Conservation (phyloP, 2,888 invertebrate species). For the Axea sp. region DNA sequence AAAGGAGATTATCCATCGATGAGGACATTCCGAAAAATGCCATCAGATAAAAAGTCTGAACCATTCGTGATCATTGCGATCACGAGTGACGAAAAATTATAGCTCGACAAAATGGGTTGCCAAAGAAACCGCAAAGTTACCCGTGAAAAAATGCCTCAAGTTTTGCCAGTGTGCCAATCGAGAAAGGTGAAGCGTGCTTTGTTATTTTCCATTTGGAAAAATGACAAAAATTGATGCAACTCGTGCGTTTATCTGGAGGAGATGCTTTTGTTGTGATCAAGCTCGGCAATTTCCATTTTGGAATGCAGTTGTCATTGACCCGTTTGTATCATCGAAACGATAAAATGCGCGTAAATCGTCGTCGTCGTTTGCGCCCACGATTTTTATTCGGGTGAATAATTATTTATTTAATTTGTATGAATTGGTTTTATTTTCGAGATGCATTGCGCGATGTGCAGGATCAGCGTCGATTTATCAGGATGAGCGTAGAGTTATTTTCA, state of each 20-base stretch:
- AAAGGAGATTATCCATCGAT: too few relatives aligned
- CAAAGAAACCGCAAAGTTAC: too few relatives aligned
- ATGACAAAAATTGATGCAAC: conserved; percentile 32
- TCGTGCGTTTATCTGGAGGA: conserved; percentile 35
- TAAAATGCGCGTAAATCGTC: conserved; percentile 24
- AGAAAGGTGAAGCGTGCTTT: conserved; percentile 6
- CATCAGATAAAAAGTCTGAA: too few relatives aligned
- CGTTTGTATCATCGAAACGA: conserved; percentile 43
- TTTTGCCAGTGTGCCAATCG: too few relatives aligned
- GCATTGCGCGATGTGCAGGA: conserved; percentile 24
- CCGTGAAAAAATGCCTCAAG: too few relatives aligned
- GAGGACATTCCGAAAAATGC: too few relatives aligned
- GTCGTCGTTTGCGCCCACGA: background rate
- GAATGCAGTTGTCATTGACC: conserved; percentile 59
- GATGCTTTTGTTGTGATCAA: conserved; percentile 25
- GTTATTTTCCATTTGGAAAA: conserved; percentile 34
- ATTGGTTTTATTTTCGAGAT: conserved; percentile 5
- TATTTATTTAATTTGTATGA: background rate
- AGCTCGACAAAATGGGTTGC: too few relatives aligned
- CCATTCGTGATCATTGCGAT: too few relatives aligned
- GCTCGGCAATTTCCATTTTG: conserved; percentile 59
- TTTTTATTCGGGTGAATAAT: conserved; percentile 1
- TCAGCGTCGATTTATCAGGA: conserved; percentile 52
- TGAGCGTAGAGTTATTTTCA: conserved; percentile 55
- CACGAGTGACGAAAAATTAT: too few relatives aligned